phyloP scores from a whole-genome alignment of 1,140 invertebrate species.

The Halotydeus destructor region DNA sequence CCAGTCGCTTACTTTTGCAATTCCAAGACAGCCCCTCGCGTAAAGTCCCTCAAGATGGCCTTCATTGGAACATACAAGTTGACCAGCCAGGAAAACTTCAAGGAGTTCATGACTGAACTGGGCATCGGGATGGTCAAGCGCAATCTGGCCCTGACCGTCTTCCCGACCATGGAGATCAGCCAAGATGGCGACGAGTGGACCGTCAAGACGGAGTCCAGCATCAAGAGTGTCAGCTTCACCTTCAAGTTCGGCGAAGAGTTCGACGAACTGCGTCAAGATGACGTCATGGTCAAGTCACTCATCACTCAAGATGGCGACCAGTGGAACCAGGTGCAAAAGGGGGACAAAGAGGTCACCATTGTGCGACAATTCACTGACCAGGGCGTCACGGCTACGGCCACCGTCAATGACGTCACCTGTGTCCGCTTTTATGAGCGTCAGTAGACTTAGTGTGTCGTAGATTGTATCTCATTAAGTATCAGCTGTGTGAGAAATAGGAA shows the following conservation, averaged over 20 bases:
- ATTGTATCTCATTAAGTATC: no score
- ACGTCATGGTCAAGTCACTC: slow-evolving; percentile 43
- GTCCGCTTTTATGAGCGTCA: slow-evolving; percentile 8
- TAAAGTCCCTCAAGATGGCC: no score
- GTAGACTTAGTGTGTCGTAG: no score
- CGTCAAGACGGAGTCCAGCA: slow-evolving; percentile 53
- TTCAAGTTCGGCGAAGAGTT: slow-evolving; percentile 62
- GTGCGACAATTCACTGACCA: slow-evolving; percentile 8
- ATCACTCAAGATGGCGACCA: slow-evolving; percentile 16
- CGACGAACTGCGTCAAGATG: slow-evolving; percentile 66
- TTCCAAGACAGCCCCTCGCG: no score
- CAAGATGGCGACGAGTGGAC: slow-evolving; percentile 29
- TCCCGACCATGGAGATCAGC: slow-evolving; percentile 1
- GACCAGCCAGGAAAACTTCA: no score
- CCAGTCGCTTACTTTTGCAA: no score
- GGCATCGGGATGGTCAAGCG: slow-evolving; percentile 8
- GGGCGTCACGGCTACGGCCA: slow-evolving; percentile 14
- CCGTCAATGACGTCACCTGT: slow-evolving; percentile 7
- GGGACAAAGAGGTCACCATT: neutral
- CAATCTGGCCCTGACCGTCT: slow-evolving; percentile 7
- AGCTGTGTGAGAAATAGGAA: no score
- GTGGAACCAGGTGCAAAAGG: neutral
- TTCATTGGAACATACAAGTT: no score
- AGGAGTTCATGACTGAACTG: neutral
- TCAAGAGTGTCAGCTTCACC: slow-evolving; percentile 51